Percentiles rank a stretch among this genome's conserved stretches.
These are phyloP conservation scores for Macrosoma leucophasiata DNA, from an alignment of 2,888 invertebrate species.

Conservation along the genomic window DNA sequence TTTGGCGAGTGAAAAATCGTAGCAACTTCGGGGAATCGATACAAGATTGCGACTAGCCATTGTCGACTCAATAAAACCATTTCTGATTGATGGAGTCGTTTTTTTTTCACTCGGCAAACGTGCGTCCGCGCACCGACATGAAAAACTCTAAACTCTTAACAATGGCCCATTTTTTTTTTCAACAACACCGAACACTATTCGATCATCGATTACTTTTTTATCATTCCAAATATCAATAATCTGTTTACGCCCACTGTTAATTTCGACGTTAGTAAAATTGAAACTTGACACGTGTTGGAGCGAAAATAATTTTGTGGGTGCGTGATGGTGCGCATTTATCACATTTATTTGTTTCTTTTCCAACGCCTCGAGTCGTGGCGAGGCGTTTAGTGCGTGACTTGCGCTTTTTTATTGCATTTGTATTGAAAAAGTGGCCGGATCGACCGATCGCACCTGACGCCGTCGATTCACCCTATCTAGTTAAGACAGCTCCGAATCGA, in stretches of 20 bases:
- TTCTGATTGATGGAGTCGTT: conserved; percentile 68
- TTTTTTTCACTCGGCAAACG: conserved; percentile 65
- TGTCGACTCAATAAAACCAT: conserved; percentile 65
- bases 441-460: conserved; percentile 51
- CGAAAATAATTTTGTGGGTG: conserved; percentile 70
- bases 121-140: conserved; percentile 49
- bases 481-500: conserved; percentile 32
- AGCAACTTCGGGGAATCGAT: conserved; percentile 50
- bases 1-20: conserved; percentile 57
- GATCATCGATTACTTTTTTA: conserved; percentile 76
- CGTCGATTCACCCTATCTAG: conserved; percentile 35
- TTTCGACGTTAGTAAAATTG: conserved; percentile 71
- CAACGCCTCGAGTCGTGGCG: conserved; percentile 47
- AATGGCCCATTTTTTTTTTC: conserved; percentile 58
- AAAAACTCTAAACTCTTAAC: conserved; percentile 61
- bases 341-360: conserved; percentile 69
- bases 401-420: conserved; percentile 68
- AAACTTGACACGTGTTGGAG: conserved; percentile 74
- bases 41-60: conserved; percentile 54
- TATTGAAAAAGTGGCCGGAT: conserved; percentile 60
- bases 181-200: conserved; percentile 53
- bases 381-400: conserved; percentile 70
- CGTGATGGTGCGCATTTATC: conserved; percentile 67
- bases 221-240: conserved; percentile 71
- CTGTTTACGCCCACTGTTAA: conserved; percentile 75